These are phyloP conservation scores for mouse (Mus musculus) DNA, from an alignment of 2,113 vertebrate species.

Conservation along the genomic window DNA sequence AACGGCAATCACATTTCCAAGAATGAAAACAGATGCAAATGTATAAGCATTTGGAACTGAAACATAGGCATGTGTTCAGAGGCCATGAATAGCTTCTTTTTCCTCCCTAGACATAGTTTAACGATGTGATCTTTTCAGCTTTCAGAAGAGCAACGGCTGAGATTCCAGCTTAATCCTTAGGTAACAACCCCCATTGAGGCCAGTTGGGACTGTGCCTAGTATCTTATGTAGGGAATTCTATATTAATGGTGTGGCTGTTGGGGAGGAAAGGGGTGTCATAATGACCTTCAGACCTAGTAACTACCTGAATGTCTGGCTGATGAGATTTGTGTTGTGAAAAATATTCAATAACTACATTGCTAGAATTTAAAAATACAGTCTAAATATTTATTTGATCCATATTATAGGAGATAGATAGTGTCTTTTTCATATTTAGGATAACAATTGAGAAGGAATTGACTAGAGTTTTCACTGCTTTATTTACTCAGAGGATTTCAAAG, in stretches of 20 bases:
- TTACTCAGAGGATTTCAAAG: background rate
- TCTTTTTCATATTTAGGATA: background rate
- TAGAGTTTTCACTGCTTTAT: background rate
- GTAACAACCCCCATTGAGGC: slow-evolving; percentile 54
- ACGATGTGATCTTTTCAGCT: slow-evolving; percentile 61
- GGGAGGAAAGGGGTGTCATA: background rate
- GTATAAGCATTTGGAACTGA: slow-evolving; percentile 34
- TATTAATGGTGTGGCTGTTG: background rate
- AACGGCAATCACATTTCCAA: slow-evolving; percentile 64
- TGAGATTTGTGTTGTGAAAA: slow-evolving; percentile 41
- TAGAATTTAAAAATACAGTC: slow-evolving; percentile 5
- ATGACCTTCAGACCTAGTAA: slow-evolving; percentile 40
- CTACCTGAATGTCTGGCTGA: slow-evolving; percentile 6
- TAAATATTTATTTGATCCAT: slow-evolving; percentile 39
- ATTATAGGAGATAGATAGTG: background rate
- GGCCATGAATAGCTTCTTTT: slow-evolving; percentile 28
- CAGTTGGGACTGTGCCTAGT: slow-evolving; percentile 39
- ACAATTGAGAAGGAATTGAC: background rate
- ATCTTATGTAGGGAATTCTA: slow-evolving; percentile 51
- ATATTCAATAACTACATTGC: background rate
- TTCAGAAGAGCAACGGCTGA: slow-evolving; percentile 67
- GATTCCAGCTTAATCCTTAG: slow-evolving; percentile 71
- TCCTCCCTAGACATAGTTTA: slow-evolving; percentile 65
- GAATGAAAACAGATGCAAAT: slow-evolving; percentile 69
- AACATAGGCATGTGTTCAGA: slow-evolving; percentile 63